Evolutionary conservation across 2,797 vertebrate species (phyloP), one percentile per base, ranked within the genome.

Genomic region (Myotis daubentonii): DNA sequence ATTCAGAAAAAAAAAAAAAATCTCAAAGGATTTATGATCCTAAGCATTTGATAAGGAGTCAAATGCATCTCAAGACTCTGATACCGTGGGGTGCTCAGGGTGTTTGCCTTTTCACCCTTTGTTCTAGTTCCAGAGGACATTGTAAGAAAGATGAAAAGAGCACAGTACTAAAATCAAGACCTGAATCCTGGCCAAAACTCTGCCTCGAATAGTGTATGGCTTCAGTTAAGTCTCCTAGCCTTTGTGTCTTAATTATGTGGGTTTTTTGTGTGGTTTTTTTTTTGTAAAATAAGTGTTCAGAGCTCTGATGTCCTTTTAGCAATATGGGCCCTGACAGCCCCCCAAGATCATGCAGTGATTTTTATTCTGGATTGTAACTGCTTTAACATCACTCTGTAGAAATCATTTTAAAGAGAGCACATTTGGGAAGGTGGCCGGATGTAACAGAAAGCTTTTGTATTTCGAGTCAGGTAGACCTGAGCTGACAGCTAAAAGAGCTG

Each of bases 1-100:
- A 79, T 41, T 93, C 78, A 81, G 47, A 94, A 36, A 41, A 47
- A 85, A 91, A 91, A 83, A 85, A 91, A 36, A 36, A 83, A 65
- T 41, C 72, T 90, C 68, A 49, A 91, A 83, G 44, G 44, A 84
- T 91, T 75, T 86, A 47, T 86, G 6, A 91, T 81, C 6, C 36
- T 78, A 75, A 79, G 33, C 22, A 74, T 78, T 89, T 89, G 13
- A 70, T 75, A 55, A 81, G 38, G 23, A 88, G 44, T 41, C 70
- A 66, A 53, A 86, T 88, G 81, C 25, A 90, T 88, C 57, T 90
- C 85, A 93, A 93, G 60, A 62, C 33, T 72, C 38, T 68, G 51
- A 89, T 33, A 91, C 10, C 13, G 41, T 72, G 28, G 36, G 19
- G 11, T 23, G 19, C 70, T 66, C 30, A 89, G 89, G 33, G 7